Base-by-base conservation (phyloP, 2,113 vertebrate species). In the Carlito syrichta region DNA sequence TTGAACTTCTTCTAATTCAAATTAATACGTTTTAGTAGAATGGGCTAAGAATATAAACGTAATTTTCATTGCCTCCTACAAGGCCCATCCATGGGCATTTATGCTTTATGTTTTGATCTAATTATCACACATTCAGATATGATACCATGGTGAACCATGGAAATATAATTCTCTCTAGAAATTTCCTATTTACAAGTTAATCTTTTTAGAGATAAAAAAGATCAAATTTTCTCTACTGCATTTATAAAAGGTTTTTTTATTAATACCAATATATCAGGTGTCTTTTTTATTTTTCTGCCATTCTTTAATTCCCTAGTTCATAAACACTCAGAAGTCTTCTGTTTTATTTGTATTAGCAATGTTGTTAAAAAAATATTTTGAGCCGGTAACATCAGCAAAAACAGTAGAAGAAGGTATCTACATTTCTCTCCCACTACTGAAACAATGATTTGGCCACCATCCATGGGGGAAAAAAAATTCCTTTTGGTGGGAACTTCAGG, bases 151-250 rank as follows among this genome's bases (percentile, higher is more conserved):
- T 86, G 35, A 95, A 17, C 54, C n/a, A 78, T 25, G 23, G 32
- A 94, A 76, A 62, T 74, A 93, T 71, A 87, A 66, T 93, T 73
- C 12, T 32, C 81, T 77, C n/a, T 79, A 93, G 12, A 95, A 88
- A 81, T 82, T 68, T 23, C 48, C 20, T 95, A 68, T 60, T 92
- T 71, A 58, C 1, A 86, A 85, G 82, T 87, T 50, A 96, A 81
- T 25, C 4, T 40, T 86, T 91, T 69, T 56, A 84, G 3, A 68
- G 30, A 89, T 27, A 43, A 85, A 95, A 69, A 91, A 8, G 19
- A 2, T 68, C 63, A 82, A 3, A 52, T 73, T 77, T 30, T 89
- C 23, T 86, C 43, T 76, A 4, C 9, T 85, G 6, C 9, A 60
- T 32, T 92, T 86, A 77, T n/a, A 40, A 30, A 50, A 89, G 40